Conservation (phyloP, 92 coral and sea anemone species). For the Pocillopora meandrina region DNA sequence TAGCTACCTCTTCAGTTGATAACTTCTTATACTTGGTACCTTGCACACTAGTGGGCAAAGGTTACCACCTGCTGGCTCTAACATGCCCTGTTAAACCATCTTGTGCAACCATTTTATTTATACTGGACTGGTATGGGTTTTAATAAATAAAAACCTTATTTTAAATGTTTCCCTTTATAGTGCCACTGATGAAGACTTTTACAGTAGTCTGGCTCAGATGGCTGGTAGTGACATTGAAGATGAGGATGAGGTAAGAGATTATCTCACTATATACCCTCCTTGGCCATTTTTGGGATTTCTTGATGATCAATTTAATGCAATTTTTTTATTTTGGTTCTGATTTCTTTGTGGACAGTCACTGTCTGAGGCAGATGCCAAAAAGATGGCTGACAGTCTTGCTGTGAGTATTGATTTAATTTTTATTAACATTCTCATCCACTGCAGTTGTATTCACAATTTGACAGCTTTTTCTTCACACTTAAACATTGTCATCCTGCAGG, state of each 20-base stretch:
- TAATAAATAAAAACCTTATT: too few relatives aligned
- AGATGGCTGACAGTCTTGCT: constrained; percentile 84
- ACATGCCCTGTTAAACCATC: too few relatives aligned
- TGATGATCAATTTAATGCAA: background rate
- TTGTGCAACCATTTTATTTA: too few relatives aligned
- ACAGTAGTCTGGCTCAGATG: constrained; percentile 89
- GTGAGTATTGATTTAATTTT: constrained; percentile 54
- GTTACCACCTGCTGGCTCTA: too few relatives aligned
- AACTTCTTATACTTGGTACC: too few relatives aligned
- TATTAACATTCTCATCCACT: background rate
- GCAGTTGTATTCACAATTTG: too few relatives aligned
- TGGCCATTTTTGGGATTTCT: background rate
- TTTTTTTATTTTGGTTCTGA: background rate
- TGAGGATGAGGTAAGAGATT: constrained; percentile 59
- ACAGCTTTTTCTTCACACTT: too few relatives aligned
- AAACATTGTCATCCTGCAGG: too few relatives aligned
- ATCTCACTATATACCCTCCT: background rate
- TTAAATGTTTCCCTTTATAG: constrained; percentile 16
- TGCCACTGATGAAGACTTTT: constrained; percentile 94
- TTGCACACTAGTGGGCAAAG: too few relatives aligned
- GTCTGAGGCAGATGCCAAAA: constrained; percentile 90
- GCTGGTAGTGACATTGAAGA: constrained; percentile 80
- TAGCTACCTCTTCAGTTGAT: too few relatives aligned
- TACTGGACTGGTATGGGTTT: too few relatives aligned
- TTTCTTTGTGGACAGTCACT: constrained; percentile 50